Percentiles rank a stretch among this genome's conserved stretches.
These are phyloP conservation scores for Porites australiensis DNA, from an alignment of 64 coral and sea anemone species.

Conservation along the genomic window DNA sequence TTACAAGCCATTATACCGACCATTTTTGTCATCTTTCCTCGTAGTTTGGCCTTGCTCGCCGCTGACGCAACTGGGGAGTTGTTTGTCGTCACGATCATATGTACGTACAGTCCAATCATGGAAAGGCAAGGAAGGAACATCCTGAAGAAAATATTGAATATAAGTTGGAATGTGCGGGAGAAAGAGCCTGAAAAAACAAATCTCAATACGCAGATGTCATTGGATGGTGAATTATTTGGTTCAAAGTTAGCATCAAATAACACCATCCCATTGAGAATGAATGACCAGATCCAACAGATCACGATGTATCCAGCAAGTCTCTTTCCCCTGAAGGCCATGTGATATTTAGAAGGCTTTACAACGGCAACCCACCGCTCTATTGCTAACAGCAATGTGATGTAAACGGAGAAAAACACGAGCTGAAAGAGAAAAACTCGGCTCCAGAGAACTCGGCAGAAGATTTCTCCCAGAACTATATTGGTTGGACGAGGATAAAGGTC, in stretches of 20 bases:
- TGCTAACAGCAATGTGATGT: not conserved
- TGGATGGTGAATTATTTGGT: not conserved
- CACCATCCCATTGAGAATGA: not conserved
- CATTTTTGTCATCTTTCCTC: conserved; percentile 11
- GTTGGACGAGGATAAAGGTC: conserved; percentile 7
- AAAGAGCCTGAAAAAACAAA: not conserved
- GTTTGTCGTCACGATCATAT: conserved; percentile 7
- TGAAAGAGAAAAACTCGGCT: conserved; percentile 9
- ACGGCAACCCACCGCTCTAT: conserved; percentile 10
- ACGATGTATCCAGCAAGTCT: not conserved
- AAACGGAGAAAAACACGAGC: conserved; percentile 1
- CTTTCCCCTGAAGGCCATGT: not conserved
- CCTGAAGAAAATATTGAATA: not conserved
- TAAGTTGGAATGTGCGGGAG: not conserved
- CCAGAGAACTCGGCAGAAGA: conserved; percentile 16
- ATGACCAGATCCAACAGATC: not conserved
- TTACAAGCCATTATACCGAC: not conserved
- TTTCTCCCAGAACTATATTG: not conserved
- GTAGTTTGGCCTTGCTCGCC: conserved; percentile 4
- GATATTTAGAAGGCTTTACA: not conserved
- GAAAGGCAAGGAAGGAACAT: not conserved
- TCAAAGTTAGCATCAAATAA: not conserved
- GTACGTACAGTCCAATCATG: not conserved
- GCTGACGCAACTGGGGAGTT: not conserved
- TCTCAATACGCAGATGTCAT: not conserved